These are phyloP conservation scores for Hypomecis atomaria DNA, from an alignment of 2,888 invertebrate species.

Conservation along the genomic window DNA sequence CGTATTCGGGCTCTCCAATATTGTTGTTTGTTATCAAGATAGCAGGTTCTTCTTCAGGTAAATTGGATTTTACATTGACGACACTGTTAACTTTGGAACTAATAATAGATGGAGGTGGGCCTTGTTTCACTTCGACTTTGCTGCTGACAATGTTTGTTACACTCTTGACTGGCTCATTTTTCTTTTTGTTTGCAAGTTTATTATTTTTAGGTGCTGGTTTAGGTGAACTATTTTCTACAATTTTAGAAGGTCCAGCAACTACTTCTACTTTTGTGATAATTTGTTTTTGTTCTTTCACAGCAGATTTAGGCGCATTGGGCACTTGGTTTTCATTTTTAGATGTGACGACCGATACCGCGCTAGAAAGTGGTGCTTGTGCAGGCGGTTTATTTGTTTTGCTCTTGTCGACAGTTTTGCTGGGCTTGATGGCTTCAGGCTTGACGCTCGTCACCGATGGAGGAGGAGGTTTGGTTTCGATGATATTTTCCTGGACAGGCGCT, in stretches of 20 bases:
- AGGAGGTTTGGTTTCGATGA: conserved; percentile 79
- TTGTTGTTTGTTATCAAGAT: conserved; percentile 88
- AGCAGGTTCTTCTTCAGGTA: conserved; percentile 83
- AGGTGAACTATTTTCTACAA: conserved; percentile 66
- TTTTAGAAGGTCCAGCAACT: conserved; percentile 80
- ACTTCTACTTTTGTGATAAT: conserved; percentile 84
- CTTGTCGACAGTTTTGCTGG: conserved; percentile 74
- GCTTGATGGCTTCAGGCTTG: conserved; percentile 76
- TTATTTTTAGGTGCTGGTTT: conserved; percentile 64
- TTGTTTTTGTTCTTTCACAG: conserved; percentile 75
- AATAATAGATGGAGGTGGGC: conserved; percentile 61
- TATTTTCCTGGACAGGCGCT: conserved; percentile 74
- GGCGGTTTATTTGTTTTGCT: conserved; percentile 72
- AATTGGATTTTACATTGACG: conserved; percentile 81
- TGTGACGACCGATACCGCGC: conserved; percentile 71
- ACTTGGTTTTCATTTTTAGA: conserved; percentile 79
- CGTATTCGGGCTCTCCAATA: conserved; percentile 92
- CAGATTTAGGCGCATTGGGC: conserved; percentile 74
- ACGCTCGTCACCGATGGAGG: conserved; percentile 67
- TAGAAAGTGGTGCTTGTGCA: conserved; percentile 66
- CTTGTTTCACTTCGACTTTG: conserved; percentile 81
- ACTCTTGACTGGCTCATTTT: conserved; percentile 67
- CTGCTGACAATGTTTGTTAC: conserved; percentile 74
- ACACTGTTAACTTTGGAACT: conserved; percentile 81
- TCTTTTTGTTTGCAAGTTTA: conserved; percentile 65